Evolutionary conservation across 2,888 invertebrate genomes (phyloP), one percentile per base, ranked within the genome.

Genomic region (Cheilosia vernalis): DNA sequence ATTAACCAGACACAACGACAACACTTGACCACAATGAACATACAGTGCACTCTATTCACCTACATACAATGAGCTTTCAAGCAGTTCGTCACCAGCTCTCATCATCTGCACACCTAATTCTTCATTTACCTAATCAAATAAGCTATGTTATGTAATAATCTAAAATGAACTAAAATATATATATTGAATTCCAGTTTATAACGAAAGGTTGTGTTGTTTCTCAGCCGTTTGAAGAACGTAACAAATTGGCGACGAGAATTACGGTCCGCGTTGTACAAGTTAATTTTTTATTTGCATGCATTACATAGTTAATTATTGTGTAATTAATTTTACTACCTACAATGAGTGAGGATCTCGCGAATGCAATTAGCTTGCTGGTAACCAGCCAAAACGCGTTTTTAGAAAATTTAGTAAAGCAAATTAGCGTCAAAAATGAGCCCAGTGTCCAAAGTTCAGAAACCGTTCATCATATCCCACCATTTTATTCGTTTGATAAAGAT

Each of bases 201-300:
- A n/a, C n/a, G n/a, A n/a, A n/a, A n/a, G n/a, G n/a, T n/a, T n/a
- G n/a, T n/a, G n/a, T 56, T 33, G 13, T 56, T 56, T n/a, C 33
- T n/a, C 2, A 17, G 17, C 9, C 7, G 9, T 33, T 33, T 33
- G 2, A 33, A 33, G 10, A 9, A 56, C 30, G n/a, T 33, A 56
- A 33, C 30, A 56, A 56, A 44, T 56, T 33, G 56, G 56, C 33
- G 56, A 56, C 56, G 56, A 56, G 33, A 56, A 56, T 17, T 56
- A 10, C 33, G 17, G 33, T 19, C 37, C 56, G 33, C 30, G 56
- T 33, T 56, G 10, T 19, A 37, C 3, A 2, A 27, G n/a, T 30
- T 10, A 7, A 33, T 1, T 47, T 47, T 58, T 19, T 40, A 58
- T 55, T 55, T 55, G 55, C 55, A 55, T 55, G n/a, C 55, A 55